A percentile compares a stretch with the other conserved stretches of the same genome.
Evolutionary conservation across 2,888 invertebrate genomes (phyloP).

Genomic region (Sycophila texana): DNA sequence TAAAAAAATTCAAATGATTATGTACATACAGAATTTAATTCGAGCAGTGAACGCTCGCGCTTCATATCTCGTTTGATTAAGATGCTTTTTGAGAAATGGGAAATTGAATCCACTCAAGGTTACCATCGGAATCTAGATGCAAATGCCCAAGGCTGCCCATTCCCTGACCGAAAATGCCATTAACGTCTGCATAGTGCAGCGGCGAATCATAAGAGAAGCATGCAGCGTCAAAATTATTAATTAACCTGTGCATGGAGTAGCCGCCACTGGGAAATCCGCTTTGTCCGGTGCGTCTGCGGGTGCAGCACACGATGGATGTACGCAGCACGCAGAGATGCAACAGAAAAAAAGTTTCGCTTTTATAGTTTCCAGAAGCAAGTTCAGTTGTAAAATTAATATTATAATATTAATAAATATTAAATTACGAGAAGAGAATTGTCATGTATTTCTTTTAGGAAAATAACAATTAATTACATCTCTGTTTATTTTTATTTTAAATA

Average conservation of each 20-base stretch:
- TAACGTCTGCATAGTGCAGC: slow-evolving; percentile 56
- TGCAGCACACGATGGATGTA: background rate
- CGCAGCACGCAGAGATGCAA: slow-evolving; percentile 9
- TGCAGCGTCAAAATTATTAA: slow-evolving; percentile 71
- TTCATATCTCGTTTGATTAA: background rate
- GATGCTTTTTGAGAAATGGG: slow-evolving; percentile 30
- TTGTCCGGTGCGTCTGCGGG: slow-evolving; percentile 77
- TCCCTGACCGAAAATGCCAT: slow-evolving; percentile 57
- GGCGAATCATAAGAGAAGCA: slow-evolving; percentile 66
- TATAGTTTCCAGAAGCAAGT: background rate
- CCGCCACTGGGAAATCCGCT: slow-evolving; percentile 75
- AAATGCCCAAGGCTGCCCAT: slow-evolving; percentile 62
- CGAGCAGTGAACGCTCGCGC: too few species aligned
- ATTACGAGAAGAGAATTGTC: too few species aligned
- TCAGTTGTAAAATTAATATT: slow-evolving; percentile 1
- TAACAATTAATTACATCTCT: too few species aligned
- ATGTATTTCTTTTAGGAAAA: too few species aligned
- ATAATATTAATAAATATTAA: background rate
- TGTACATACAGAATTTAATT: too few species aligned
- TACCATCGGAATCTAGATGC: slow-evolving; percentile 61
- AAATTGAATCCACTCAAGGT: slow-evolving; percentile 52
- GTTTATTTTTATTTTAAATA: too few species aligned
- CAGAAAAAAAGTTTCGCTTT: background rate
- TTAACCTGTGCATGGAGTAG: slow-evolving; percentile 78
- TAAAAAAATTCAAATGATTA: too few species aligned